Percentiles rank a stretch among this genome's conserved stretches.
phyloP scores from a whole-genome alignment of 2,113 vertebrate genomes.

The Cariama cristata region DNA sequence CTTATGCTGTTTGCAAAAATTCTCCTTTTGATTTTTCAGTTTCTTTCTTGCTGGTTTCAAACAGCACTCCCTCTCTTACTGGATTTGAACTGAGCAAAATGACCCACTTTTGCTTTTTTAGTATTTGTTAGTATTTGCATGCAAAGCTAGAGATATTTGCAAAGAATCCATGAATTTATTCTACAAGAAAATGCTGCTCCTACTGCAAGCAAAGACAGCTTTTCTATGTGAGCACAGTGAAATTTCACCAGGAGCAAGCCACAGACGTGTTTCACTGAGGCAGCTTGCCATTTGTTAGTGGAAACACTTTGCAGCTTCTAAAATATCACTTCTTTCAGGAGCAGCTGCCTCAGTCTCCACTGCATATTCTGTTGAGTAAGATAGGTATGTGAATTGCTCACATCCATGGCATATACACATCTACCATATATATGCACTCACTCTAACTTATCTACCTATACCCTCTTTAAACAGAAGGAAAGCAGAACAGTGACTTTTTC shows the following conservation, averaged over 20 bases:
- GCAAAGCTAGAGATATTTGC: slow-evolving; percentile 39
- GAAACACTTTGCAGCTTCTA: not conserved
- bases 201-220: not conserved
- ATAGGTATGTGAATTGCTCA: not conserved
- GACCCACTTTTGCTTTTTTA: slow-evolving; percentile 54
- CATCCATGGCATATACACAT: not conserved
- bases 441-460: not conserved
- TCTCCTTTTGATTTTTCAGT: not conserved
- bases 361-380: not conserved
- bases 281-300: slow-evolving; percentile 11
- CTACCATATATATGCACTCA: not conserved
- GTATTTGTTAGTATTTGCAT: slow-evolving; percentile 54
- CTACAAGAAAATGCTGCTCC: slow-evolving; percentile 22
- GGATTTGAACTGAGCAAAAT: slow-evolving; percentile 11
- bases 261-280: not conserved
- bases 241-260: slow-evolving; percentile 1
- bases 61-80: not conserved
- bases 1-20: not conserved
- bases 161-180: slow-evolving; percentile 30
- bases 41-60: not conserved
- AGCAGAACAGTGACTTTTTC: not conserved
- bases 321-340: not conserved
- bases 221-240: not conserved
- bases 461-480: not conserved
- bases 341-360: not conserved